Conservation (phyloP, 2,113 vertebrate genomes). For the Gobio gobio region DNA sequence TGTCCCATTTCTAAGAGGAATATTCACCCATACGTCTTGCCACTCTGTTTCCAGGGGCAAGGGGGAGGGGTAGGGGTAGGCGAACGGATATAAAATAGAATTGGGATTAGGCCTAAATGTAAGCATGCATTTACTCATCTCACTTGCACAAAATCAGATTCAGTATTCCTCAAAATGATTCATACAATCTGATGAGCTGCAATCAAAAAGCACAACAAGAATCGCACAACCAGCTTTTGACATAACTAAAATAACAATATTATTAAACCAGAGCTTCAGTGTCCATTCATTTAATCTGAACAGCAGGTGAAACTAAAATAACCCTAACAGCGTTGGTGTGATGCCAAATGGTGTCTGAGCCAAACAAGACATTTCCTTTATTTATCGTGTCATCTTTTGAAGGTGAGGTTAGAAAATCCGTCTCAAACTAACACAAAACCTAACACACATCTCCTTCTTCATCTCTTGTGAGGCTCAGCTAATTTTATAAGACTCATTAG, state of each 20-base stretch:
- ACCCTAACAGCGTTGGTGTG: not conserved
- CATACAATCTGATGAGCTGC: not conserved
- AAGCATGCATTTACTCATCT: too few species aligned
- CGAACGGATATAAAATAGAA: too few species aligned
- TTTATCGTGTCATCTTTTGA: not conserved
- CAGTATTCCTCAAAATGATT: too few species aligned
- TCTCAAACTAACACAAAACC: conserved; percentile 61
- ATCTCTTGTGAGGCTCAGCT: conserved; percentile 59
- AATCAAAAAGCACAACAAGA: not conserved
- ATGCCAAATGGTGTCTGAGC: not conserved
- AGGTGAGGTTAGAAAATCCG: not conserved
- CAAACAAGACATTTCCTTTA: conserved; percentile 5
- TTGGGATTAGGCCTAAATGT: too few species aligned
- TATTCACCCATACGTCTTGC: too few species aligned
- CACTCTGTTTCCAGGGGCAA: too few species aligned
- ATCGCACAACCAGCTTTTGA: not conserved
- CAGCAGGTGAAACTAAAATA: not conserved
- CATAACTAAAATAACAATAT: not conserved
- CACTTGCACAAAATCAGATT: too few species aligned
- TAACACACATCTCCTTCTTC: conserved; percentile 64
- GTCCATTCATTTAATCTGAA: not conserved
- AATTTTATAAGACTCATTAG: conserved; percentile 69
- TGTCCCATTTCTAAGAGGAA: too few species aligned
- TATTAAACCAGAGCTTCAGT: not conserved
- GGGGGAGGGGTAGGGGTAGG: too few species aligned